A percentile compares a stretch with the other conserved stretches of the same genome.
These are phyloP conservation scores for Battus philenor DNA, from an alignment of 1,140 invertebrate species.

Conservation along the genomic window DNA sequence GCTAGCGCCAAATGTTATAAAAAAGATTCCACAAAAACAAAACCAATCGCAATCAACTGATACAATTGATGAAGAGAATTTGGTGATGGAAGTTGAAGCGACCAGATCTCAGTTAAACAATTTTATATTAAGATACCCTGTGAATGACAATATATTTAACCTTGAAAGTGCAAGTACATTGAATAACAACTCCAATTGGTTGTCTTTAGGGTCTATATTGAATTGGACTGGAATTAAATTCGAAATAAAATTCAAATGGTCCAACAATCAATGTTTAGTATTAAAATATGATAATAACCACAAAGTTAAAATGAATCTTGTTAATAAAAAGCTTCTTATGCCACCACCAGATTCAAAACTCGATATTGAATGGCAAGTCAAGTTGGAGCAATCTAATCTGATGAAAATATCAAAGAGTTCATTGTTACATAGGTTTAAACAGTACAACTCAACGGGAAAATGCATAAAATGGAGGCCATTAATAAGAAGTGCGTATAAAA, in stretches of 20 bases:
- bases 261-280: not conserved
- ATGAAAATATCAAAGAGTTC: conserved; percentile 7
- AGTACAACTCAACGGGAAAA: not conserved
- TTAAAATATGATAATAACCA: conserved; percentile 30
- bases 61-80: conserved; percentile 5
- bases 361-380: conserved; percentile 24
- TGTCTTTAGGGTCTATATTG: conserved; percentile 34
- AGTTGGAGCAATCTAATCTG: conserved; percentile 1
- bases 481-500: conserved; percentile 9
- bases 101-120: conserved; percentile 41
- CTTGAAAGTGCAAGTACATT: conserved; percentile 13
- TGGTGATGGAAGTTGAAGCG: conserved; percentile 39
- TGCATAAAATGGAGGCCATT: not conserved
- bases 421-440: conserved; percentile 1
- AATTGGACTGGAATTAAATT: conserved; percentile 37
- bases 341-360: conserved; percentile 4
- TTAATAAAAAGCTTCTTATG: conserved; percentile 32
- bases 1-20: conserved; percentile 11
- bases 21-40: conserved; percentile 13
- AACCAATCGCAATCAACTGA: conserved; percentile 7
- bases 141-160: conserved; percentile 41
- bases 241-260: conserved; percentile 19
- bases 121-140: conserved; percentile 35
- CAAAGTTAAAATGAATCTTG: conserved; percentile 31
- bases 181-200: conserved; percentile 20